Evolutionary conservation across 2,113 vertebrate genomes (phyloP), one percentile per base, ranked within the genome.

Genomic region (Rallus limicola): DNA sequence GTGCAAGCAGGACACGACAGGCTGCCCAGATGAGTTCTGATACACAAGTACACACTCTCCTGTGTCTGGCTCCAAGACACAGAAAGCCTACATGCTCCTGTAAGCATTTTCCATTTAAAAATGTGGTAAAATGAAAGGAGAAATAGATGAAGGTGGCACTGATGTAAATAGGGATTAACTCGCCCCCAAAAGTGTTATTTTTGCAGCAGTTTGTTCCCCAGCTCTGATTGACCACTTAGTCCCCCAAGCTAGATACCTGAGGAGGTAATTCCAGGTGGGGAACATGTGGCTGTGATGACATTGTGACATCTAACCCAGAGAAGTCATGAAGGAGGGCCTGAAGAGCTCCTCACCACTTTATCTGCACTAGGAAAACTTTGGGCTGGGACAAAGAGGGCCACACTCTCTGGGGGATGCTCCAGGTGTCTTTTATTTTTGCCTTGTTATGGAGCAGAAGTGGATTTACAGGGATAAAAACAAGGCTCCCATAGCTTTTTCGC

Each of bases 31-130:
- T 4, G 1, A 5, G 63, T 48, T 44, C 72, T 84, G 92, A 28
- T 17, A 25, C 36, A 38, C 17, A 55, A 31, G 44, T 16, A 5
- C 16, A 13, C 2, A 2, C 5, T 15, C 10, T n/a, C 0, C 0
- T 31, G 21, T 46, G 17, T 71, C 29, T n/a, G 74, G 44, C 44
- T 72, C 63, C 44, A 38, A 5, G 10, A 29, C 53, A 55, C 11
- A 50, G 56, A 24, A 59, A 88, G 25, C 4, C 28, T 36, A 9
- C 13, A 46, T 6, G 2, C 33, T 36, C 21, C 60, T 62, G 10
- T 15, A 2, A 16, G 31, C 4, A 6, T 13, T 44, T 83, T 6
- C 50, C 16, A 29, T 16, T 40, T 17, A 64, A 52, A 69, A 77
- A 65, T 5, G 5, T 26, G 64, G 7, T 16, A 44, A 56, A 60